These are phyloP conservation scores for Craterocephalus amniculus DNA, from an alignment of 2,797 vertebrate genomes.

Conservation along the genomic window DNA sequence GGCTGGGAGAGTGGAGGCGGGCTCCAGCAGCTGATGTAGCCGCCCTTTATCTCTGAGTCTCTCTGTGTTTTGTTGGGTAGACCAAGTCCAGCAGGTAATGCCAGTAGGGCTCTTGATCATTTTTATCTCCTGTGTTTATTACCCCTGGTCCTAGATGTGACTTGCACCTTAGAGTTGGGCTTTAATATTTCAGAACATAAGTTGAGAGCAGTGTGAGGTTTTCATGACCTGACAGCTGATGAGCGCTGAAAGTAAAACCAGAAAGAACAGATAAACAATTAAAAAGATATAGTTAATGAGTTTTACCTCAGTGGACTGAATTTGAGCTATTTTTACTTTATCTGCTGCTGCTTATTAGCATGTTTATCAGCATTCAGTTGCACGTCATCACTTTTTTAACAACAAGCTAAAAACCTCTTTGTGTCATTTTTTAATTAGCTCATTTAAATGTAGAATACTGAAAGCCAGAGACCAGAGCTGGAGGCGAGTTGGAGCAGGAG, in stretches of 20 bases:
- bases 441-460: background rate
- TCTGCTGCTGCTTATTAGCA: background rate
- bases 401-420: background rate
- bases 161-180: slow-evolving; percentile 25
- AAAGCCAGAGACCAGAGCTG: background rate
- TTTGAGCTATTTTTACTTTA: background rate
- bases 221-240: background rate
- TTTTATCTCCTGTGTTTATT: slow-evolving; percentile 61
- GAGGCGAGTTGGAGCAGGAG: background rate
- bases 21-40: slow-evolving; percentile 52
- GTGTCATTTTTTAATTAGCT: background rate
- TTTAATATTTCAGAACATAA: background rate
- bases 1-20: slow-evolving; percentile 29
- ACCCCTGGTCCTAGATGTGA: slow-evolving; percentile 34
- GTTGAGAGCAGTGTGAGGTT: background rate
- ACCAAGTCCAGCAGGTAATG: slow-evolving; percentile 50
- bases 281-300: background rate
- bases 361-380: background rate
- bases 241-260: background rate
- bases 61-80: slow-evolving; percentile 44
- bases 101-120: slow-evolving; percentile 51
- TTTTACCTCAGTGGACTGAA: background rate
- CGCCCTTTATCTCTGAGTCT: slow-evolving; percentile 16
- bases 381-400: background rate
- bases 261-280: background rate